phyloP scores from a whole-genome alignment of 2,113 vertebrate genomes.

The Tachysurus fulvidraco region DNA sequence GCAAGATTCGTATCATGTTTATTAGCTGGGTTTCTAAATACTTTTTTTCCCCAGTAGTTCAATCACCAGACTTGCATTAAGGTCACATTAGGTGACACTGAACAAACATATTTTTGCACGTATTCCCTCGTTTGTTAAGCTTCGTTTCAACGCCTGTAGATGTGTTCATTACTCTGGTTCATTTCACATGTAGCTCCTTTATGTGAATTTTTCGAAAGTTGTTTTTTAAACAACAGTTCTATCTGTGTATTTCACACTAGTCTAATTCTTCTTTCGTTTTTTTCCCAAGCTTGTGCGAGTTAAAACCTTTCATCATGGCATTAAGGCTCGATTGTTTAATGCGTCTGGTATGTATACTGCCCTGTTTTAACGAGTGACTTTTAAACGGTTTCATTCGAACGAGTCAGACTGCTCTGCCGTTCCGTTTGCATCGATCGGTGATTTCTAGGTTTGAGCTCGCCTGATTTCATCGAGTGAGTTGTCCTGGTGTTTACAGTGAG shows the following conservation, averaged over 20 bases:
- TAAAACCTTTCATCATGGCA: not conserved
- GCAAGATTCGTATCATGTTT: slow-evolving; percentile 2
- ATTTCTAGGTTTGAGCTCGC: slow-evolving; percentile 14
- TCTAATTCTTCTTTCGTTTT: not conserved
- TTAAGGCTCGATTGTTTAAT: not conserved
- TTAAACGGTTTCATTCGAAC: not conserved
- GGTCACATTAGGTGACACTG: not conserved
- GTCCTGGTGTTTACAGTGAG: slow-evolving; percentile 19
- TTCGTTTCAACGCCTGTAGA: not conserved
- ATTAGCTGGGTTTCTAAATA: not conserved
- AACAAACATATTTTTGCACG: not conserved
- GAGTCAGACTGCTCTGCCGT: not conserved
- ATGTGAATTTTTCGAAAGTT: not conserved
- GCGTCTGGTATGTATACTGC: slow-evolving; percentile 16
- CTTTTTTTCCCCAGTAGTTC: not conserved
- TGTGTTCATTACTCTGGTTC: not conserved
- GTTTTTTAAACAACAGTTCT: slow-evolving; percentile 8
- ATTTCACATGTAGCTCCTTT: slow-evolving; percentile 12
- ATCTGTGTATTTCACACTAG: not conserved
- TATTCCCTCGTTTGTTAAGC: not conserved
- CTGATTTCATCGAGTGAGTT: slow-evolving; percentile 14
- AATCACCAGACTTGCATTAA: not conserved
- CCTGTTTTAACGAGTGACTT: not conserved
- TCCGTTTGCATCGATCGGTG: not conserved
- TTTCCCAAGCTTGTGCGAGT: not conserved